These are phyloP conservation scores for Caenorhabditis panamensis DNA, from an alignment of 2,888 invertebrate species.

Conservation along the genomic window DNA sequence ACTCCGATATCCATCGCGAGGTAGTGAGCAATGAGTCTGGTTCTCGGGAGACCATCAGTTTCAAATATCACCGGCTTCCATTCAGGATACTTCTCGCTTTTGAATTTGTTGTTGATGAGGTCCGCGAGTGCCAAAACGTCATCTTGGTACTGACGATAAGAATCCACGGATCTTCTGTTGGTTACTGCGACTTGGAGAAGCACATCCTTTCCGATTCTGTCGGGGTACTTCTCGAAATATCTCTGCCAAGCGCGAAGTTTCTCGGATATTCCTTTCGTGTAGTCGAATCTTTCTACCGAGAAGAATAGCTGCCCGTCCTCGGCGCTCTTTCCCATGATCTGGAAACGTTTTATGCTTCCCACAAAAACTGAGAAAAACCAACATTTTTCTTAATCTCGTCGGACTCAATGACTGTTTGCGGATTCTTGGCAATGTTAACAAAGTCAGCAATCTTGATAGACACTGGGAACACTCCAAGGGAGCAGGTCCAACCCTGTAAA, in stretches of 20 bases:
- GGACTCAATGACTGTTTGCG: slow-evolving; percentile 65
- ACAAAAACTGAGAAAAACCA: background rate
- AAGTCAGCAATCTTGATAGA: slow-evolving; percentile 79
- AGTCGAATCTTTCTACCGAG: slow-evolving; percentile 78
- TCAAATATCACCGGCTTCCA: slow-evolving; percentile 76
- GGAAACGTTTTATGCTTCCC: too few relatives aligned
- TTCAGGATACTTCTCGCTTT: slow-evolving; percentile 67
- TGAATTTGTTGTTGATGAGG: slow-evolving; percentile 64
- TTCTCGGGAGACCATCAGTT: slow-evolving; percentile 74
- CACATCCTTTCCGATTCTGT: slow-evolving; percentile 73
- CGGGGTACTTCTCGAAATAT: slow-evolving; percentile 72
- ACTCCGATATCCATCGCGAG: slow-evolving; percentile 80
- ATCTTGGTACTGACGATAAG: slow-evolving; percentile 74
- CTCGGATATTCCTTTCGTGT: slow-evolving; percentile 77
- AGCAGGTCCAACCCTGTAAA: slow-evolving; percentile 73
- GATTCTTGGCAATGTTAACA: slow-evolving; percentile 68
- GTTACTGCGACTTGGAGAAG: slow-evolving; percentile 75
- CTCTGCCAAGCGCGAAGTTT: slow-evolving; percentile 71
- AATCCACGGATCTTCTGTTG: slow-evolving; percentile 75
- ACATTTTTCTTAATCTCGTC: slow-evolving; percentile 69
- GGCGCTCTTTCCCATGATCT: slow-evolving; percentile 64
- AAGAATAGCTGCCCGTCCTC: slow-evolving; percentile 75
- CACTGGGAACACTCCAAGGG: slow-evolving; percentile 78
- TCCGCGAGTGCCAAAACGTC: slow-evolving; percentile 71
- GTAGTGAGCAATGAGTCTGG: slow-evolving; percentile 74